Evolutionary conservation across 2,113 vertebrate species (phyloP).

Genomic region (Lates calcarifer): DNA sequence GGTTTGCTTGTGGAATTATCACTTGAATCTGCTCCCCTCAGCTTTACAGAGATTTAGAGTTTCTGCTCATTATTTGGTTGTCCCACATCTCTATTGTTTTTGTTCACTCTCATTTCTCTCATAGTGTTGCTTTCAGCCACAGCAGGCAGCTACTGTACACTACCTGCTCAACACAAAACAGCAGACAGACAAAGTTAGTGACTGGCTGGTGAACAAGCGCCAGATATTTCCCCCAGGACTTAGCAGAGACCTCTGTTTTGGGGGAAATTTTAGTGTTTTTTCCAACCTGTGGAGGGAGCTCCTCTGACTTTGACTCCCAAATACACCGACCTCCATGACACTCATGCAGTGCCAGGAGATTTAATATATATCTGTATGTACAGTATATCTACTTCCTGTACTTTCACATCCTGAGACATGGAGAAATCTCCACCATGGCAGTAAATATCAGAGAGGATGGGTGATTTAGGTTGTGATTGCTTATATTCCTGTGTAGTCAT

Average conservation of each 20-base stretch:
- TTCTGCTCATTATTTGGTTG: neutral
- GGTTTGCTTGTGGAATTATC: no score
- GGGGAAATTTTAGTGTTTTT: no score
- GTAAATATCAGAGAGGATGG: neutral
- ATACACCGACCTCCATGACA: no score
- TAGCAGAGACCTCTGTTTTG: no score
- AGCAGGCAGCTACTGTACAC: neutral
- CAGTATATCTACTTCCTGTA: neutral
- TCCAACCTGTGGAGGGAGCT: no score
- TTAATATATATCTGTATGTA: neutral
- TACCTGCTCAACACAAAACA: neutral
- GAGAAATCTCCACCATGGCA: neutral
- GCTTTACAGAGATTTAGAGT: neutral
- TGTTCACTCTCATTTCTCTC: no score
- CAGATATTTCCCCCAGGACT: no score
- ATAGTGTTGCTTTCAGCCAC: neutral
- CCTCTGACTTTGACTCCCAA: no score
- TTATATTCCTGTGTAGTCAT: neutral
- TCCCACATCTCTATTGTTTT: neutral
- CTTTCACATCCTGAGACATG: neutral
- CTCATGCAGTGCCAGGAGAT: no score
- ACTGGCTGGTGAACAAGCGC: neutral
- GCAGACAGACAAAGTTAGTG: neutral
- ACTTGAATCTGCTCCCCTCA: neutral
- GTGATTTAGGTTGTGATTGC: neutral